Conservation (phyloP, 2,113 vertebrate species). For the Vulpes ferrilata region DNA sequence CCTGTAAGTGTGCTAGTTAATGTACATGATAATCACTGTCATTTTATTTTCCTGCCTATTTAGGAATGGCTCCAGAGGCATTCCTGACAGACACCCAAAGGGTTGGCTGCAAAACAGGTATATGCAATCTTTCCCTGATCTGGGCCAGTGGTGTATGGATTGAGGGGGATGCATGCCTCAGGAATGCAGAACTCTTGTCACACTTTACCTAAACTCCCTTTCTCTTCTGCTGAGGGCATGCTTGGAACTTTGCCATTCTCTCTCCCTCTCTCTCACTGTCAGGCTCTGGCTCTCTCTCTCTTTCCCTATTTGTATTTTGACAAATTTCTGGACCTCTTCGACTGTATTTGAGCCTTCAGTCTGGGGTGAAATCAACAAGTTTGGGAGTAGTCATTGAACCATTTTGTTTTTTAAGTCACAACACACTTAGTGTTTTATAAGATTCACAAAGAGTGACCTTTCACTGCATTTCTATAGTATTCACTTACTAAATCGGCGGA, state of each 20-base stretch:
- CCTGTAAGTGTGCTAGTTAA: neutral
- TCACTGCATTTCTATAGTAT: neutral
- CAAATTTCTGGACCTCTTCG: neutral
- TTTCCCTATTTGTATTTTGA: neutral
- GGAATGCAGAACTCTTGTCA: neutral
- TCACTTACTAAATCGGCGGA: neutral
- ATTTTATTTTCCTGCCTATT: neutral
- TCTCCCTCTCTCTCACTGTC: neutral
- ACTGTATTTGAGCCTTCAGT: neutral
- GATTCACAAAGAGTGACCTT: neutral
- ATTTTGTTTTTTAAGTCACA: constrained; percentile 1
- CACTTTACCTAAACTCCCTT: neutral
- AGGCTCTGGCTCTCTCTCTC: neutral
- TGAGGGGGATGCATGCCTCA: neutral
- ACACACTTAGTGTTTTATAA: neutral
- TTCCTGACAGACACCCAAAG: neutral
- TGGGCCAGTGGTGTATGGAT: neutral
- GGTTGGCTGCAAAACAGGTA: neutral
- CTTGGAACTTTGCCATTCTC: neutral
- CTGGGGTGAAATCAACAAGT: neutral
- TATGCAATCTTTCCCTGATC: neutral
- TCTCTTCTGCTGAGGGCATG: neutral
- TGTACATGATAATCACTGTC: neutral
- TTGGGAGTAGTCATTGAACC: neutral
- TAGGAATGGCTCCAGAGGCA: neutral